Percentiles rank a stretch among this genome's conserved stretches.
phyloP scores from a whole-genome alignment of 1,140 invertebrate genomes.

The Bombus haemorrhoidalis region DNA sequence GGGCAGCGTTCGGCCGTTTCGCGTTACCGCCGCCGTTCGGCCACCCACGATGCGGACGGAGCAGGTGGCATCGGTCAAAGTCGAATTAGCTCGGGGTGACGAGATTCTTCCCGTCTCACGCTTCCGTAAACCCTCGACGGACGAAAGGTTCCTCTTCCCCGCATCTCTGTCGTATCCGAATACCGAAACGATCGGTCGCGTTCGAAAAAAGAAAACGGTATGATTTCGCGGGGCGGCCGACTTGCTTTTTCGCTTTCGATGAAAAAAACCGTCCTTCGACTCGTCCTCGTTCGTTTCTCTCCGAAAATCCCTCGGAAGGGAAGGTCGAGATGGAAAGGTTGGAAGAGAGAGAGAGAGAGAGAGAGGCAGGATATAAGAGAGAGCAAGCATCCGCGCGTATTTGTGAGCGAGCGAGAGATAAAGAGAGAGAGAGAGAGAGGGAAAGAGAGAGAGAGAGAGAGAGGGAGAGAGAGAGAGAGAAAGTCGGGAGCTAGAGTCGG shows the following conservation, averaged over 20 bases:
- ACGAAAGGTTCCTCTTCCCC: not conserved
- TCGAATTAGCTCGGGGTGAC: slow-evolving; percentile 18
- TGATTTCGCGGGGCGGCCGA: too few relatives aligned
- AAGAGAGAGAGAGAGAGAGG: slow-evolving; percentile 48
- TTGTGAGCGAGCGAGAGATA: slow-evolving; percentile 16
- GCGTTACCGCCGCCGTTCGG: slow-evolving; percentile 56
- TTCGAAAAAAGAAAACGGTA: too few relatives aligned
- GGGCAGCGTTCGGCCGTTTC: slow-evolving; percentile 50
- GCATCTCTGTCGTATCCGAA: too few relatives aligned
- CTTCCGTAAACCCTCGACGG: slow-evolving; percentile 24
- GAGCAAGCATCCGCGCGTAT: not conserved
- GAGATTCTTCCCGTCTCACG: slow-evolving; percentile 30
- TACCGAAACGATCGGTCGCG: too few relatives aligned
- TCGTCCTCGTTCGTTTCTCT: too few relatives aligned
- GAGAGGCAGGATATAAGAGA: slow-evolving; percentile 50
- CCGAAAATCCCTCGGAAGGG: not conserved
- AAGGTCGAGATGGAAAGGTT: slow-evolving; percentile 30
- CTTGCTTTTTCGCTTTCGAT: not conserved
- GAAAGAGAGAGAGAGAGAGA: slow-evolving; percentile 48
- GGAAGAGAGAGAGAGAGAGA: slow-evolving; percentile 35
- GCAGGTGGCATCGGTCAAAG: slow-evolving; percentile 67
- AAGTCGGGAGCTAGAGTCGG: slow-evolving; percentile 55
- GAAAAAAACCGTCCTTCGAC: not conserved
- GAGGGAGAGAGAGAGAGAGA: slow-evolving; percentile 55
- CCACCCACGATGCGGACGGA: slow-evolving; percentile 61